phyloP scores from a whole-genome alignment of 1,140 invertebrate species.

The Drosophila asahinai region DNA sequence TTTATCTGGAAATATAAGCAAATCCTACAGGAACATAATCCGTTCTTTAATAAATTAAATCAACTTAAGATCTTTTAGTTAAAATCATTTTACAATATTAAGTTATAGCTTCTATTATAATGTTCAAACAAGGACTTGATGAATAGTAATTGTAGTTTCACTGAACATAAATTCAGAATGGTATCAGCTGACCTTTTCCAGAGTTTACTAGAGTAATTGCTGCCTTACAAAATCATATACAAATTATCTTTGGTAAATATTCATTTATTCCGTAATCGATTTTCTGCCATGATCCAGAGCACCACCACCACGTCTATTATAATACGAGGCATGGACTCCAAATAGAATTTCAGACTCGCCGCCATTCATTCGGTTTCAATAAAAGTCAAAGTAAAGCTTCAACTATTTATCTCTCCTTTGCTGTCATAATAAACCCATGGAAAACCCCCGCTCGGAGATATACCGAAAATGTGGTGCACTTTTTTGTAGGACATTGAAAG shows the following conservation, averaged over 20 bases:
- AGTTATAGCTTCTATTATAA: neutral
- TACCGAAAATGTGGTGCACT: slow-evolving; percentile 54
- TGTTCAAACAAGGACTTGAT: neutral
- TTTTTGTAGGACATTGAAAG: slow-evolving; percentile 73
- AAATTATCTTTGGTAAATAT: slow-evolving; percentile 22
- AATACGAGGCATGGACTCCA: slow-evolving; percentile 7
- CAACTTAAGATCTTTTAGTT: too few species aligned
- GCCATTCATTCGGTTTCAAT: slow-evolving; percentile 40
- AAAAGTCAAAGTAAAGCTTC: slow-evolving; percentile 37
- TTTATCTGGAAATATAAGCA: neutral
- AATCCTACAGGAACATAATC: too few species aligned
- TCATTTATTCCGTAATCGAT: slow-evolving; percentile 21
- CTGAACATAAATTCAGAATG: neutral
- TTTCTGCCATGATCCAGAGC: slow-evolving; percentile 27
- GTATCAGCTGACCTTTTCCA: neutral
- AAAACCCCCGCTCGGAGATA: slow-evolving; percentile 16
- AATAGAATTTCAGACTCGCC: slow-evolving; percentile 36
- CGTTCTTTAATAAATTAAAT: too few species aligned
- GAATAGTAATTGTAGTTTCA: neutral
- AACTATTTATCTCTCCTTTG: slow-evolving; percentile 44
- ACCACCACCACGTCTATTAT: slow-evolving; percentile 5
- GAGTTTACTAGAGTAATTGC: neutral
- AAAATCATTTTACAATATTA: too few species aligned
- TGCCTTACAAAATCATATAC: neutral
- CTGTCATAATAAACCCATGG: slow-evolving; percentile 50